Base-by-base conservation (phyloP, 2,888 invertebrate species). In the Fragum whitleyi region DNA sequence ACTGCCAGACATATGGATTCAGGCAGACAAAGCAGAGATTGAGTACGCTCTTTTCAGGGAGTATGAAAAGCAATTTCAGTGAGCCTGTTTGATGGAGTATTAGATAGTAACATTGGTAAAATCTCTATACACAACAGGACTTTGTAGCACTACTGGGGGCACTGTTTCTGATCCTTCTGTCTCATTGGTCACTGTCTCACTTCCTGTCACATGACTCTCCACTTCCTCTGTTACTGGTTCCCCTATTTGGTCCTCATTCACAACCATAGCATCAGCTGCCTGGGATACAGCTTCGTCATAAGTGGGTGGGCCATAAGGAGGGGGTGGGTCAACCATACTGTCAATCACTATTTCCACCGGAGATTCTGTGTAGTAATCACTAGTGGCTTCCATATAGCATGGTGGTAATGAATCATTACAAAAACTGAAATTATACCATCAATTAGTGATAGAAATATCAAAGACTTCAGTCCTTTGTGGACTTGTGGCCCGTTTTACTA, bases 261-360 rank as follows among this genome's bases (percentile, higher is more conserved):
- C 36, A 62, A 32, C 36, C 36, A 36, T 36, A n/a, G 62, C 36
- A 36, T 62, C 62, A 32, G 62, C 36, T 36, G 62, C 51, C 29
- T 71, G 71, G 53, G 57, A 62, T 59, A 84, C 42, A 11, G 77
- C 80, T 26, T 84, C 73, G 39, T 80, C 75, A 59, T 83, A 81
- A 55, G 78, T 73, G 9, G 83, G 83, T 16, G 81, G 83, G 28
- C 83, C 80, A 51, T 84, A 84, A 7, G 81, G 81, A 23, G 84
- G 84, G 11, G 84, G 84, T 19, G 77, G 84, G 7, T 84, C 84
- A 16, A 23, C 71, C 19, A 39, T 53, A 7, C 68, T 59, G 51
- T 81, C 81, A 26, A 75, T 68, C 7, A 74, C 69, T 42, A 77
- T 62, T 42, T 74, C 74, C 57, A 29, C 57, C 0, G 75, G 74